A percentile compares a stretch with the other conserved stretches of the same genome.
phyloP scores from a whole-genome alignment of 2,888 invertebrate genomes.

The Erebia palarica region DNA sequence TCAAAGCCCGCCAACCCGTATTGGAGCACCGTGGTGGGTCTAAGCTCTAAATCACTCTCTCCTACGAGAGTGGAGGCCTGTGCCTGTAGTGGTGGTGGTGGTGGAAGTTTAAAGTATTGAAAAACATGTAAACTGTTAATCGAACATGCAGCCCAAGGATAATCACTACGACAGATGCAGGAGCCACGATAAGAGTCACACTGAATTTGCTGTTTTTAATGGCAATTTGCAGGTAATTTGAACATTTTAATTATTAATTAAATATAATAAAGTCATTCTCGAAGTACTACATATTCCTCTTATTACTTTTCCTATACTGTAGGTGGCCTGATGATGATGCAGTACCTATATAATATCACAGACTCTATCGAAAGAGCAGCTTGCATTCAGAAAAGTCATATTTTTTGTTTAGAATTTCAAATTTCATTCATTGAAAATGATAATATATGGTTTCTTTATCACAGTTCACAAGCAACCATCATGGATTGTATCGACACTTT shows the following conservation, averaged over 20 bases:
- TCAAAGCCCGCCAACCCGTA: too few species aligned
- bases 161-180: too few species aligned
- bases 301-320: neutral
- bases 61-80: too few species aligned
- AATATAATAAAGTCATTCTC: neutral
- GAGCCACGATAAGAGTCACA: too few species aligned
- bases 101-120: too few species aligned
- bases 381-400: neutral
- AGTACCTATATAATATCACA: neutral
- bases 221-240: too few species aligned
- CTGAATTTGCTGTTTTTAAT: too few species aligned
- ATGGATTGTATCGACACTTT: constrained; percentile 25
- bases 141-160: too few species aligned
- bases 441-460: constrained; percentile 29
- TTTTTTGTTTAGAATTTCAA: neutral
- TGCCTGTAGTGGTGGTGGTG: too few species aligned
- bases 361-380: neutral
- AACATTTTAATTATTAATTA: neutral
- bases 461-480: constrained; percentile 23
- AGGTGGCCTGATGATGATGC: neutral
- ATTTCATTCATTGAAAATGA: constrained; percentile 25
- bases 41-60: too few species aligned
- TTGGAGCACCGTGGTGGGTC: too few species aligned
- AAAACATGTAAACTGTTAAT: too few species aligned
- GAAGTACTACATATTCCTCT: neutral